These are phyloP conservation scores for Radopholus similis DNA, from an alignment of 1,140 invertebrate species.

Conservation along the genomic window DNA sequence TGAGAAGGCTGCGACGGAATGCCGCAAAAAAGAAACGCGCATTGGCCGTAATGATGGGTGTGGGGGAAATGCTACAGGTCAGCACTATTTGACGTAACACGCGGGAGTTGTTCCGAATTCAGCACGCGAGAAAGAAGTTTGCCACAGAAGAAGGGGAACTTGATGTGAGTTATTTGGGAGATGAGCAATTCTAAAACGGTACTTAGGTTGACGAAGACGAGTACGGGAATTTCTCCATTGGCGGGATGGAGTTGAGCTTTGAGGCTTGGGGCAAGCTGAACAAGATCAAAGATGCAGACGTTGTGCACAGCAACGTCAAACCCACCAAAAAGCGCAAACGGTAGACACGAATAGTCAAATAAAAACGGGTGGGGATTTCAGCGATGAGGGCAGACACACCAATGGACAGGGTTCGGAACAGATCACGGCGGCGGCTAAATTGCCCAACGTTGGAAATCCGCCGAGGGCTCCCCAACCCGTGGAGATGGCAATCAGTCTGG, in stretches of 20 bases:
- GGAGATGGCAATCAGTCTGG: not conserved
- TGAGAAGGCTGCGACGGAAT: not conserved
- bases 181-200: not conserved
- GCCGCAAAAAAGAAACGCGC: not conserved
- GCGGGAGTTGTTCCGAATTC: too few species aligned
- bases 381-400: not conserved
- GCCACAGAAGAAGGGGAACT: not conserved
- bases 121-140: too few species aligned
- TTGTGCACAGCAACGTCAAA: conserved; percentile 6
- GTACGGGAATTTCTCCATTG: conserved; percentile 15
- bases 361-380: not conserved
- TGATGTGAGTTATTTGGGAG: not conserved
- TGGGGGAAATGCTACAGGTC: conserved; percentile 4
- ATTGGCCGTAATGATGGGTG: conserved; percentile 7
- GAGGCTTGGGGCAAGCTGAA: conserved; percentile 20
- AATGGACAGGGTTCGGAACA: not conserved
- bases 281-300: conserved; percentile 12
- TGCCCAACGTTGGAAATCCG: not conserved
- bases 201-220: conserved; percentile 16
- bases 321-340: conserved; percentile 2
- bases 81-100: conserved; percentile 11
- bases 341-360: not conserved
- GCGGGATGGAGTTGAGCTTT: conserved; percentile 7
- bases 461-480: not conserved
- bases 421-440: not conserved